Evolutionary conservation across 2,113 vertebrate species (phyloP).

Genomic region (Neotoma lepida): DNA sequence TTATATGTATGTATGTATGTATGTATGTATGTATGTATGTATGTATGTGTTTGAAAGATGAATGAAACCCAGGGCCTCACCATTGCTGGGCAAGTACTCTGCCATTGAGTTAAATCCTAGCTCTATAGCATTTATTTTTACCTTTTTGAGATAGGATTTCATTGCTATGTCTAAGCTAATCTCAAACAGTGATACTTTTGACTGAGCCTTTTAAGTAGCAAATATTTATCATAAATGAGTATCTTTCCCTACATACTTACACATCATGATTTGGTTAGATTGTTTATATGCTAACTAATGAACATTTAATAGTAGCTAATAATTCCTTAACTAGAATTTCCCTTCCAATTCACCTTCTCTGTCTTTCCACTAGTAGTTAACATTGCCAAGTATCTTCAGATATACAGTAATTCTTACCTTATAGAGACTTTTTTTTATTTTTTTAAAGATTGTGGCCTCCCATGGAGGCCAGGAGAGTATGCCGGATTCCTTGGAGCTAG

Average conservation of each 20-base stretch:
- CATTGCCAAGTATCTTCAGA: neutral
- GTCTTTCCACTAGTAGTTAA: conserved; percentile 8
- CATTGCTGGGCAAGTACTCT: neutral
- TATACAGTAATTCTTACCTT: neutral
- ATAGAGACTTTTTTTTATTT: neutral
- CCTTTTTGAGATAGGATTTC: neutral
- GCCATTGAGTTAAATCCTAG: neutral
- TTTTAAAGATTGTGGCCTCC: neutral
- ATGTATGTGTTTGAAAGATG: neutral
- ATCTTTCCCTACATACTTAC: neutral
- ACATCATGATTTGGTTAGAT: neutral
- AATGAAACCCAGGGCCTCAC: neutral
- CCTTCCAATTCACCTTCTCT: conserved; percentile 2
- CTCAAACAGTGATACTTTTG: neutral
- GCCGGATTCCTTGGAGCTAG: neutral
- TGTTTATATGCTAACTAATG: neutral
- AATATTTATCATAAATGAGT: neutral
- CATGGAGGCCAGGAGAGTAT: neutral
- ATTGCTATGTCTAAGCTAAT: neutral
- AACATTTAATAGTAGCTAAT: neutral
- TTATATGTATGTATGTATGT: neutral
- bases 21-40: neutral
- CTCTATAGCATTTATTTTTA: neutral
- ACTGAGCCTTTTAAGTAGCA: neutral
- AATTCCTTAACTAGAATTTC: neutral